Evolutionary conservation across 2,888 invertebrate genomes (phyloP).

Genomic region (Lasius fuliginosus): DNA sequence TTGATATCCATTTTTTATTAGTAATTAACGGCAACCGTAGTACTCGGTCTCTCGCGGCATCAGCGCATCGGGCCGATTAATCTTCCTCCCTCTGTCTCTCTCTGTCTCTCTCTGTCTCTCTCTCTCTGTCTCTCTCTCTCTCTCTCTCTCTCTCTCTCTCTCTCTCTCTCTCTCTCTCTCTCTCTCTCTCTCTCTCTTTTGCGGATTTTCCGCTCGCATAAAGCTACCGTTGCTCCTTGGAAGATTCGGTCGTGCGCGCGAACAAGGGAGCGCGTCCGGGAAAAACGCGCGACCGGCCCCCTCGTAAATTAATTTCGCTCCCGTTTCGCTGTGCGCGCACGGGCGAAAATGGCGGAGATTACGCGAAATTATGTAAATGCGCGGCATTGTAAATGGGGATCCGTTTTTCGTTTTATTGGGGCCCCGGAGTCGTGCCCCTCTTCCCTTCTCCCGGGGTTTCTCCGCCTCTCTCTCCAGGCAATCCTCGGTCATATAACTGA

Average conservation of each 20-base stretch:
- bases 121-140: background rate
- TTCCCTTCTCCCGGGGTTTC: background rate
- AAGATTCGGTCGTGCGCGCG: slow-evolving; percentile 45
- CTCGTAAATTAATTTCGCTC: slow-evolving; percentile 75
- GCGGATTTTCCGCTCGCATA: slow-evolving; percentile 48
- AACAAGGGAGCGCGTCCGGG: slow-evolving; percentile 35
- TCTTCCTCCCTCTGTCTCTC: slow-evolving; percentile 22
- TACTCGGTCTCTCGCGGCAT: slow-evolving; percentile 11
- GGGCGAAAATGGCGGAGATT: slow-evolving; percentile 85
- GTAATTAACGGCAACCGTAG: slow-evolving; percentile 36
- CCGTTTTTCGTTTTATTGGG: slow-evolving; percentile 86
- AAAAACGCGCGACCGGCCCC: slow-evolving; percentile 38
- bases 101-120: background rate
- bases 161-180: background rate
- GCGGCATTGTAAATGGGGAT: slow-evolving; percentile 81
- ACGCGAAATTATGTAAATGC: slow-evolving; percentile 86
- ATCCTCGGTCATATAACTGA: slow-evolving; percentile 85
- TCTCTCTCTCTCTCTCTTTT: background rate
- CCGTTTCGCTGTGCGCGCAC: slow-evolving; percentile 58
- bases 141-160: background rate
- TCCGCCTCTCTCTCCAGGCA: slow-evolving; percentile 61
- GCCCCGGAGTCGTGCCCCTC: background rate
- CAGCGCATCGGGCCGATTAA: slow-evolving; percentile 43
- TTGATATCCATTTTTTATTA: slow-evolving; percentile 44
- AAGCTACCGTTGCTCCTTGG: slow-evolving; percentile 25